Base-by-base conservation (phyloP, 2,797 vertebrate species). In the Harpagifer antarcticus region DNA sequence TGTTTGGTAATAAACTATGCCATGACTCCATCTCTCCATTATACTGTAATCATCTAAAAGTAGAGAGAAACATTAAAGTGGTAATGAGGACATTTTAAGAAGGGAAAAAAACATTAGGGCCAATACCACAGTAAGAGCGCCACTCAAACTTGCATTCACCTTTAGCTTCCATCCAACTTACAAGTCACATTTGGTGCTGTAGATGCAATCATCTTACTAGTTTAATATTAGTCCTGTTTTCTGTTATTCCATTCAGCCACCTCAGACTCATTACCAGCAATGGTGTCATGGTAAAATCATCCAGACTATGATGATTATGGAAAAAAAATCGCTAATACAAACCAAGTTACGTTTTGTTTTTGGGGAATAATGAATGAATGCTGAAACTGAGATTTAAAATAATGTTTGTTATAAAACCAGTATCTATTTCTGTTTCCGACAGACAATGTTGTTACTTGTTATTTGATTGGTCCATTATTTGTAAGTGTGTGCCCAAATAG, bases 21-120 rank as follows among this genome's bases (percentile, higher is more conserved):
- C 80, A 84, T 93, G 91, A 94, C 93, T 89, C 74, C 70, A 85
- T 89, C 79, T 86, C 89, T 91, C 91, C 91, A 91, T 91, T 84
- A 89, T 91, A 89, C 68, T 58, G 87, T 84, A 92, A 92, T 88
- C 77, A 89, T 87, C 82, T 83, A 86, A 93, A 91, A 87, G 86
- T 84, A 81, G 87, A 89, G 72, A 78, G 63, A 77, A 61, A 75
- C 89, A 83, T 90, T 91, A 86, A 90, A 91, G 74, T 86, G 81
- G 67, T 74, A 91, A 85, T 88, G 81, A 92, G 87, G 73, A 70
- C 84, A 80, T 91, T 90, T 89, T 78, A 78, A 87, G 33, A 84
- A 83, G 63, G 82, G 85, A 78, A 70, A 78, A 79, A 81, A 76
- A 10, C 64, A 58, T 0, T 3, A 59, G 62, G 72, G 86, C 89